phyloP scores from a whole-genome alignment of 2,113 vertebrate species.

The Percina caprodes region DNA sequence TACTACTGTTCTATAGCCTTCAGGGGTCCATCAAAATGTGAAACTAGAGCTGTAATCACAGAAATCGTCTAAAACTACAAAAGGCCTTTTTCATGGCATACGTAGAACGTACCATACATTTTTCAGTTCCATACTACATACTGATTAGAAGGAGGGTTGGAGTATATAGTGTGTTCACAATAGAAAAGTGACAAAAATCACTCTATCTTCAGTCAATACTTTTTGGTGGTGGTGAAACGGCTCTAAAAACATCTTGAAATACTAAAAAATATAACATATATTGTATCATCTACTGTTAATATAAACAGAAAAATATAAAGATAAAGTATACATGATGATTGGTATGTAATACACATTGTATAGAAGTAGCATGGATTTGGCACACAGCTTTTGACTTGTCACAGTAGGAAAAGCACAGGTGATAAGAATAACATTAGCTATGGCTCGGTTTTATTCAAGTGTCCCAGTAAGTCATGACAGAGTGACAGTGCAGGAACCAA shows the following conservation, averaged over 20 bases:
- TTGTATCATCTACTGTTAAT: not conserved
- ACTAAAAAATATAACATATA: not conserved
- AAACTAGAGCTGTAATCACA: not conserved
- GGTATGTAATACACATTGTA: not conserved
- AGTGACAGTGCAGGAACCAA: too few species aligned
- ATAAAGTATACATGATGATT: not conserved
- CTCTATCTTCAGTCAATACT: not conserved
- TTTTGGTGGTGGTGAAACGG: not conserved
- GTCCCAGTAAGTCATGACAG: not conserved
- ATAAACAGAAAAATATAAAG: too few species aligned
- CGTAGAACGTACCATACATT: not conserved
- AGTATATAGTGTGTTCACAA: not conserved
- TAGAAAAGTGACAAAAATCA: too few species aligned
- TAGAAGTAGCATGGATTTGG: not conserved
- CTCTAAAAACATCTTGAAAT: not conserved
- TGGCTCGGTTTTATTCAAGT: not conserved
- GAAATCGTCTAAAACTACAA: not conserved
- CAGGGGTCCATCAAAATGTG: too few species aligned
- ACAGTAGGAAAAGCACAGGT: not conserved
- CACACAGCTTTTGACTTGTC: not conserved
- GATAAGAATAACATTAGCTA: not conserved
- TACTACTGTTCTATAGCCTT: not conserved
- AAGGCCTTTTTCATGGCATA: not conserved
- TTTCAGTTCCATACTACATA: not conserved
- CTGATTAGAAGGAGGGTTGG: too few species aligned